Conservation (phyloP, 2,797 vertebrate genomes). For the Coccyzus lansbergi region DNA sequence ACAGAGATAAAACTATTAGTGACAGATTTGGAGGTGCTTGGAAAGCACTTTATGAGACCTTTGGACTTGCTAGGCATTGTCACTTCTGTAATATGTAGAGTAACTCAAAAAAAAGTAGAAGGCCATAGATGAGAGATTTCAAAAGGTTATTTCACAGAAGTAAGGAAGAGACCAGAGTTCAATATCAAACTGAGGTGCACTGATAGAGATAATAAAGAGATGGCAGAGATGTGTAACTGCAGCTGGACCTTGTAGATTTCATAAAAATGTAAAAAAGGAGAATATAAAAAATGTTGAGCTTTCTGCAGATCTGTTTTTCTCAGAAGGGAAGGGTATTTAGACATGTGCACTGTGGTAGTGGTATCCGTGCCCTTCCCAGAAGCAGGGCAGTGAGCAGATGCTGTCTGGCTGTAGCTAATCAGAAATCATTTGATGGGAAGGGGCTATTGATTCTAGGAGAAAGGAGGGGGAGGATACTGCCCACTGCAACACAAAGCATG, state of each 20-base stretch:
- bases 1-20: constrained; percentile 7
- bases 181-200: neutral
- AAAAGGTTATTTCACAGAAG: constrained; percentile 37
- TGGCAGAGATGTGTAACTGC: constrained; percentile 16
- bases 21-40: constrained; percentile 20
- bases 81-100: constrained; percentile 4
- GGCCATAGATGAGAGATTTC: neutral
- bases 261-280: neutral
- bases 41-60: constrained; percentile 28
- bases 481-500: constrained; percentile 6
- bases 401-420: neutral
- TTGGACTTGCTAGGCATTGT: constrained; percentile 24
- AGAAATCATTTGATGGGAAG: neutral
- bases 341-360: neutral
- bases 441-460: constrained; percentile 7
- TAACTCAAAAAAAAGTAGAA: constrained; percentile 28
- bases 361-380: neutral
- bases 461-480: constrained; percentile 22
- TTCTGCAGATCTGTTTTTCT: neutral
- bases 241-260: neutral
- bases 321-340: neutral
- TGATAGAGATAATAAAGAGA: constrained; percentile 17
- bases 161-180: constrained; percentile 22
- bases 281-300: neutral
- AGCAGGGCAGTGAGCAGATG: neutral